A percentile compares a stretch with the other conserved stretches of the same genome.
Conservation (phyloP, 2,797 vertebrate species). For the Anguilla megastoma region DNA sequence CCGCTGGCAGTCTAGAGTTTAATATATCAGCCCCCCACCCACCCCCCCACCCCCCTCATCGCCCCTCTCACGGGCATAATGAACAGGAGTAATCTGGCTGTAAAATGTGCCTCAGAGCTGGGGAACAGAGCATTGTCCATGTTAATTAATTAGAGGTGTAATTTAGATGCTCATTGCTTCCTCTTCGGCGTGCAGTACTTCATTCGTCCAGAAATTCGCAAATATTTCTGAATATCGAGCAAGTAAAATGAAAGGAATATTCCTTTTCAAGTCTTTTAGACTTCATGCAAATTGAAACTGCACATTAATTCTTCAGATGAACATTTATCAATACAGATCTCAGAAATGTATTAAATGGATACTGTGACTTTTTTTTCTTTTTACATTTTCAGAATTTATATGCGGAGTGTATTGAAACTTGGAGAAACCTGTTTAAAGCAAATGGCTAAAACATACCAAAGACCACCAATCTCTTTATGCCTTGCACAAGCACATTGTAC, state of each 20-base stretch:
- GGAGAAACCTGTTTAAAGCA: not conserved
- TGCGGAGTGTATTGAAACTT: not conserved
- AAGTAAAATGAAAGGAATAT: slow-evolving; percentile 41
- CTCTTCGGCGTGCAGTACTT: slow-evolving; percentile 44
- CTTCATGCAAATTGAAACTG: not conserved
- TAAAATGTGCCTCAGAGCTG: slow-evolving; percentile 42
- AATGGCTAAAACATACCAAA: not conserved
- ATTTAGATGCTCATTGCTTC: slow-evolving; percentile 48
- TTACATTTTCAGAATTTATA: not conserved
- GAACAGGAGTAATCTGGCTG: slow-evolving; percentile 34
- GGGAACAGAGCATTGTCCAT: slow-evolving; percentile 51
- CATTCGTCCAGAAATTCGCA: slow-evolving; percentile 47
- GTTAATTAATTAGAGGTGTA: slow-evolving; percentile 64
- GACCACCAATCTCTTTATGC: not conserved
- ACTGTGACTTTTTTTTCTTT: not conserved
- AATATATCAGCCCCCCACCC: not conserved
- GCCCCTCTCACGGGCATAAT: slow-evolving; percentile 27
- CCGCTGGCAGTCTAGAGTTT: slow-evolving; percentile 9
- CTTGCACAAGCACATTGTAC: not conserved
- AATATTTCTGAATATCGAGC: slow-evolving; percentile 45
- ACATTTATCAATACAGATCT: not conserved
- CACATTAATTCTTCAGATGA: not conserved
- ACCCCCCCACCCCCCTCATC: slow-evolving; percentile 30
- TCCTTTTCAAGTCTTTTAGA: slow-evolving; percentile 48
- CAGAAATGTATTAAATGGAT: not conserved